Evolutionary conservation across 2,113 vertebrate species (phyloP).

Genomic region (Petroica traversi): DNA sequence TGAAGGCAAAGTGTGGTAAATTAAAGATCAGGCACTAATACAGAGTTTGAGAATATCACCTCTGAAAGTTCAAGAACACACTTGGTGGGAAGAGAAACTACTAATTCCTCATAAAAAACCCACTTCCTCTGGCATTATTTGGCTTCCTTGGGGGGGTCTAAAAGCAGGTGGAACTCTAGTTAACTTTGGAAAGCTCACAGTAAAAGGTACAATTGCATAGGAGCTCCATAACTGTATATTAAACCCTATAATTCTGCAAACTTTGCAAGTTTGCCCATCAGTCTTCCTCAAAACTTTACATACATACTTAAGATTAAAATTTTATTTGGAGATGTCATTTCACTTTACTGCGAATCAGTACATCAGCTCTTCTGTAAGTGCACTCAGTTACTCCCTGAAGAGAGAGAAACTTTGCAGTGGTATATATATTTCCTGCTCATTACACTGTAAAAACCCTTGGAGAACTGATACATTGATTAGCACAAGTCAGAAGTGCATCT

Average conservation of each 20-base stretch:
- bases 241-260: constrained; percentile 30
- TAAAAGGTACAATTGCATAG: not conserved
- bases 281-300: constrained; percentile 45
- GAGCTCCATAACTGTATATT: not conserved
- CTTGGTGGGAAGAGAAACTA: constrained; percentile 39
- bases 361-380: constrained; percentile 71
- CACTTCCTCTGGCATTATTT: not conserved
- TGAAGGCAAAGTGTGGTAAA: not conserved
- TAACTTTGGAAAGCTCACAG: constrained; percentile 5
- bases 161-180: not conserved
- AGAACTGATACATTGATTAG: constrained; percentile 70
- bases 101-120: constrained; percentile 3
- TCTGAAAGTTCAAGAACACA: not conserved
- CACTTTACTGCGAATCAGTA: constrained; percentile 65
- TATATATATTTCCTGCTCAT: constrained; percentile 65
- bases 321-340: constrained; percentile 58
- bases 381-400: constrained; percentile 73
- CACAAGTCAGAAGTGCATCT: constrained; percentile 58
- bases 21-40: not conserved
- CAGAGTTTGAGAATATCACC: not conserved
- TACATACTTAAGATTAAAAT: constrained; percentile 56
- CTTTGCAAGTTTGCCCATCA: constrained; percentile 3
- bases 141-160: not conserved
- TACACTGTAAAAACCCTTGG: constrained; percentile 68
- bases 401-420: constrained; percentile 66